Evolutionary conservation across 2,797 vertebrate genomes (phyloP).

Genomic region (Notolabrus celidotus): DNA sequence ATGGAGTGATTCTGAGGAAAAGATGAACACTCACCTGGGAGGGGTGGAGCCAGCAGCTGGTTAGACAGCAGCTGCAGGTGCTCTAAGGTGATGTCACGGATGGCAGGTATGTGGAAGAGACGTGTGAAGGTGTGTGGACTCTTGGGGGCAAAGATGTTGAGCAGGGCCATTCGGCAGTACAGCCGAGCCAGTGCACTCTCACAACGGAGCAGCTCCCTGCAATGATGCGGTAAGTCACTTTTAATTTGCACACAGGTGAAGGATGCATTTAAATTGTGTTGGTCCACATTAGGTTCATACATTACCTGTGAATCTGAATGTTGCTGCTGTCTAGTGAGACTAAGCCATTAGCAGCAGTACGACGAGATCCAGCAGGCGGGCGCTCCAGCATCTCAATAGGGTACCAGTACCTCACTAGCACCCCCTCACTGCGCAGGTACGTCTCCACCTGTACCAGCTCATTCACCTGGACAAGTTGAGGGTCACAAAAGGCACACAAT

Average conservation of each 20-base stretch:
- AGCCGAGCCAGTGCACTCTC: slow-evolving; percentile 94
- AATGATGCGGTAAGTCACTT: slow-evolving; percentile 29
- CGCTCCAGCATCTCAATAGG: slow-evolving; percentile 98
- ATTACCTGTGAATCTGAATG: slow-evolving; percentile 97
- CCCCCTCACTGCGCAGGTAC: slow-evolving; percentile 95
- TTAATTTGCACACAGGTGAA: neutral
- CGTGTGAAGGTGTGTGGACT: slow-evolving; percentile 96
- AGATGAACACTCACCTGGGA: slow-evolving; percentile 87
- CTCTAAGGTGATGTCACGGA: slow-evolving; percentile 97
- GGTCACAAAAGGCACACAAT: neutral
- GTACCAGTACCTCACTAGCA: slow-evolving; percentile 99
- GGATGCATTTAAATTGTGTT: neutral
- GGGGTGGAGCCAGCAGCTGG: slow-evolving; percentile 95
- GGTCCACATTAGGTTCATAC: neutral
- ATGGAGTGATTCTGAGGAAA: neutral
- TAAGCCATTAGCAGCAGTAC: slow-evolving; percentile 96
- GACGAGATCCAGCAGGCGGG: slow-evolving; percentile 93
- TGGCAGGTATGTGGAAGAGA: slow-evolving; percentile 96
- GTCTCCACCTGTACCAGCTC: slow-evolving; percentile 98
- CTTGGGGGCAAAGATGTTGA: slow-evolving; percentile 98
- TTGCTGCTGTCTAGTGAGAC: slow-evolving; percentile 97
- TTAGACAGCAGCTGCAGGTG: slow-evolving; percentile 97
- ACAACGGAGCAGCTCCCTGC: slow-evolving; percentile 94
- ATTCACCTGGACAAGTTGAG: slow-evolving; percentile 86
- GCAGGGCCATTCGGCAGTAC: slow-evolving; percentile 97